Conservation (phyloP, 2,113 vertebrate species). For the Geothlypis trichas region DNA sequence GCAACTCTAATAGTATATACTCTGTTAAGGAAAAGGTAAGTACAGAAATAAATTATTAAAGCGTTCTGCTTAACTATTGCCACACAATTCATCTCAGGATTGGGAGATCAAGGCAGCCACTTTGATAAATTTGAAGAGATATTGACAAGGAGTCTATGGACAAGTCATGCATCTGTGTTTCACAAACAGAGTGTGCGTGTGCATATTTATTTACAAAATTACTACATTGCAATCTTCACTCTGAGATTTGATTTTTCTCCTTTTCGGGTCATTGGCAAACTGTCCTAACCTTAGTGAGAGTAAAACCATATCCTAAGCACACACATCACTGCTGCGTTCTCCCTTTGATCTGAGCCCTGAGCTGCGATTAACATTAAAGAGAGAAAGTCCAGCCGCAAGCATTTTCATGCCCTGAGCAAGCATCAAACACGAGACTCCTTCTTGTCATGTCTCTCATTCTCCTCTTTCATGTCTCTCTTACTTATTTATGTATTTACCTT, state of each 20-base stretch:
- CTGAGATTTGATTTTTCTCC: neutral
- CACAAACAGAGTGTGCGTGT: neutral
- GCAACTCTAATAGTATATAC: slow-evolving; percentile 18
- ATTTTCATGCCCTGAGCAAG: neutral
- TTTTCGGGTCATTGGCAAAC: neutral
- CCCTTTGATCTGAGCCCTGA: neutral
- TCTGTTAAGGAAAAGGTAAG: slow-evolving; percentile 57
- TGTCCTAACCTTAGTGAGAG: neutral
- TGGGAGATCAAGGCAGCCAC: neutral
- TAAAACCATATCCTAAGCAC: neutral
- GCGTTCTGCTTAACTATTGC: slow-evolving; percentile 26
- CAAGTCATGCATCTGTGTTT: neutral
- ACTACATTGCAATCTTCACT: neutral
- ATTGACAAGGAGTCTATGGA: neutral
- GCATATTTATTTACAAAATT: neutral
- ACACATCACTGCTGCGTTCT: neutral
- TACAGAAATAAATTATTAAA: slow-evolving; percentile 55
- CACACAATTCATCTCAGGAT: neutral
- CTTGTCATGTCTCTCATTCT: neutral
- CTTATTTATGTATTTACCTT: neutral
- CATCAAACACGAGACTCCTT: neutral
- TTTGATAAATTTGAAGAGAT: neutral
- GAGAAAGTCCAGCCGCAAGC: neutral
- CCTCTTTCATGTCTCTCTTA: neutral
- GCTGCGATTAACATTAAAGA: neutral